Percentiles rank a stretch among this genome's conserved stretches.
Conservation (phyloP, 2,888 invertebrate genomes). For the Seira musarum region DNA sequence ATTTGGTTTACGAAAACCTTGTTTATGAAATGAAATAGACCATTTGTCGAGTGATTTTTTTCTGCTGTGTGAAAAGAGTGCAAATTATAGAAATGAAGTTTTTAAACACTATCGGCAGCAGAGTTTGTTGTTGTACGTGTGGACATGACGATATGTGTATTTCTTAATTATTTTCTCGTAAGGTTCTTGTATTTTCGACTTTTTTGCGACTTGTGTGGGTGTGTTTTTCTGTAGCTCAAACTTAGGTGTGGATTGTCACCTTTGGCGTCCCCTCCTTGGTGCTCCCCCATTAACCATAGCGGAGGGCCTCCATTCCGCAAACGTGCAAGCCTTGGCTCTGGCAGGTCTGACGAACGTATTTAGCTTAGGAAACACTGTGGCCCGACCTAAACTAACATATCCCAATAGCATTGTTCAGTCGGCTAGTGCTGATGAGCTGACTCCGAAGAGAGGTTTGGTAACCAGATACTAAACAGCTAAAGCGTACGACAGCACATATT, state of each 20-base stretch:
- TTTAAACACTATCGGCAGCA: no score
- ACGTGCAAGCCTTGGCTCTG: conserved; percentile 66
- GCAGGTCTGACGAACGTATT: conserved; percentile 67
- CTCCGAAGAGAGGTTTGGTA: conserved; percentile 65
- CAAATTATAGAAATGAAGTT: no score
- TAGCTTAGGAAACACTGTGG: conserved; percentile 34
- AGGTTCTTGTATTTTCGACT: no score
- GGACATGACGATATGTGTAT: no score
- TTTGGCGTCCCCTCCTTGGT: conserved; percentile 64
- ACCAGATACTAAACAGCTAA: conserved; percentile 58
- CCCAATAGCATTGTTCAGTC: conserved; percentile 63
- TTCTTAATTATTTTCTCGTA: no score
- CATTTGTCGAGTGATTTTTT: no score
- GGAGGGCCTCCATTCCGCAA: conserved; percentile 66
- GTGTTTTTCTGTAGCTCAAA: conserved; percentile 54
- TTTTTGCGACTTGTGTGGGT: conserved; percentile 18
- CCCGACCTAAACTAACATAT: conserved; percentile 47
- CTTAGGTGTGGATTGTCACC: conserved; percentile 64
- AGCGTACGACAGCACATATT: conserved; percentile 56
- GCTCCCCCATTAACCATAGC: conserved; percentile 63
- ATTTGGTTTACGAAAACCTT: no score
- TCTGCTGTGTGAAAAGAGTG: no score
- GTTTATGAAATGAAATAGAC: no score
- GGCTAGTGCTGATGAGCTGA: conserved; percentile 66
- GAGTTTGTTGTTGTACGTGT: no score